A percentile compares a stretch with the other conserved stretches of the same genome.
phyloP scores from a whole-genome alignment of 1,140 invertebrate species.

The Muscidifurax raptorellus region DNA sequence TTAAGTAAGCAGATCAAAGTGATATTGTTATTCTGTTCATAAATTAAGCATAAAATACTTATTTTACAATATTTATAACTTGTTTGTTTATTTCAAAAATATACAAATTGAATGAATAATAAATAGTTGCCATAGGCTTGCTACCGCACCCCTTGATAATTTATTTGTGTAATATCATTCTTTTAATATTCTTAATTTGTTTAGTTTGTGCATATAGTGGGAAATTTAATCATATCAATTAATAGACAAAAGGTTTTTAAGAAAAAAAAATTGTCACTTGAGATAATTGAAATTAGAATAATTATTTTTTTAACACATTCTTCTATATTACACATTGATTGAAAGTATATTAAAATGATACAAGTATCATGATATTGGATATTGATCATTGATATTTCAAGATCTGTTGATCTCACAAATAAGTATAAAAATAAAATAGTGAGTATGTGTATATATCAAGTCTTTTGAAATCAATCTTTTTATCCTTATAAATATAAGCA shows the following conservation, averaged over 20 bases:
- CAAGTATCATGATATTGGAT: not conserved
- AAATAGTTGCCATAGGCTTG: too few relatives aligned
- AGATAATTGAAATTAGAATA: too few relatives aligned
- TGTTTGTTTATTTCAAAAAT: not conserved
- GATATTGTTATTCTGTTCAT: not conserved
- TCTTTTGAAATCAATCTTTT: not conserved
- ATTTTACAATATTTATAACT: not conserved
- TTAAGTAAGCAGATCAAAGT: not conserved
- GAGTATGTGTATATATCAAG: not conserved
- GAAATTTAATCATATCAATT: too few relatives aligned
- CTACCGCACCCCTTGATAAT: too few relatives aligned
- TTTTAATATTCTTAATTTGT: too few relatives aligned
- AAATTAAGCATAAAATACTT: not conserved
- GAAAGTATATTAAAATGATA: not conserved
- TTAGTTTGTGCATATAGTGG: too few relatives aligned
- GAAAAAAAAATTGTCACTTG: too few relatives aligned
- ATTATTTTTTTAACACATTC: not conserved
- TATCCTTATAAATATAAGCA: not conserved
- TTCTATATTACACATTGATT: not conserved
- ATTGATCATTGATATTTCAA: not conserved
- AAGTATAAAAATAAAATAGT: not conserved
- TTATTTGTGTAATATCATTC: too few relatives aligned
- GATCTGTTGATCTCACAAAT: not conserved
- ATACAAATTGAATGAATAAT: too few relatives aligned
- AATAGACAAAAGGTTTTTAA: too few relatives aligned